Base-by-base conservation (phyloP, 2,888 invertebrate genomes). In the Fragum fragum region DNA sequence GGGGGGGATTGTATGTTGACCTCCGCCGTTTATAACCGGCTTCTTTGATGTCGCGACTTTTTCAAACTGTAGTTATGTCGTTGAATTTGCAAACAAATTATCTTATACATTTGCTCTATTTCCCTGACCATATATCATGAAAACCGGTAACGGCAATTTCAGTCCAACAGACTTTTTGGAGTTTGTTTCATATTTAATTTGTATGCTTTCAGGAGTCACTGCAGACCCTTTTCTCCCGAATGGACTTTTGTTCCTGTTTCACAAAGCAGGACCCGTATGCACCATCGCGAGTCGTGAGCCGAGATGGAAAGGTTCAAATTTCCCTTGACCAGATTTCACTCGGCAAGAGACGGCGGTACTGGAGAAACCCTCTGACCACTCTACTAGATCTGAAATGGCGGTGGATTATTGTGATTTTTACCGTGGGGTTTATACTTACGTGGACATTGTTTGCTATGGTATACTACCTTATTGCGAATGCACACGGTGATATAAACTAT, bases 381-480 rank as follows among this genome's bases (percentile, higher is more conserved):
- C 95, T 99, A 88, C 98, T 98, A 89, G 98, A 98, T 95, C 97
- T 98, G 26, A 97, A 98, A 96, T 99, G 99, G 99, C 89, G 93
- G 1, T 93, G 91, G 89, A 98, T 98, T 90, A 96, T 99, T 88
- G 95, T 98, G 82, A 97, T 98, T 81, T 99, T 99, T 95, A 97
- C 97, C 96, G 96, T 97, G 93, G 98, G 97, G 88, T 99, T 99
- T 83, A 76, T 94, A 23, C 96, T 98, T 76, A 97, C 98, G 72
- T 99, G 99, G 99, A 95, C 98, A 29, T 95, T 96, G 18, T 99
- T 99, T 93, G 98, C 95, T 1, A 73, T 92, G 9, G 81, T 94
- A 28, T 95, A 95, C 90, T 95, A 92, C 81, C 68, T 93, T 3
- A 89, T 94, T 23, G 89, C 90, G 21, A 81, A 87, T 26, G 70